Conservation (phyloP, 2,797 vertebrate genomes). For the Acanthurus tractus region DNA sequence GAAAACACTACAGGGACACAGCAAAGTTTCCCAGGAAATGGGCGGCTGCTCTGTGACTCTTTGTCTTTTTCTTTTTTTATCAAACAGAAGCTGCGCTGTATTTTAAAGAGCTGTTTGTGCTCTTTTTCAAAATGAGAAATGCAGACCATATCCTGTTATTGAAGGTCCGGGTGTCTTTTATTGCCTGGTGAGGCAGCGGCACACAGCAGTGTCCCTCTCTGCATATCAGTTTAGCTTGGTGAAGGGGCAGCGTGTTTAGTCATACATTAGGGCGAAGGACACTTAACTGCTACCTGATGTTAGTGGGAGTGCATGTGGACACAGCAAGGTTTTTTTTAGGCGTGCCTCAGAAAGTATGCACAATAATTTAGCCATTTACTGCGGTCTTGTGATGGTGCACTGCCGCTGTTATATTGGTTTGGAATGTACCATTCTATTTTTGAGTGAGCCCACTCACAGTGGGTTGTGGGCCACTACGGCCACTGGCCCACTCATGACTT, state of each 20-base stretch:
- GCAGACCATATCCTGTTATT: slow-evolving; percentile 89
- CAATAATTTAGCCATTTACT: slow-evolving; percentile 89
- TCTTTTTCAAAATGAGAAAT: slow-evolving; percentile 82
- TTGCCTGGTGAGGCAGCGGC: slow-evolving; percentile 69
- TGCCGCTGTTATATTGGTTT: slow-evolving; percentile 88
- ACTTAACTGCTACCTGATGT: slow-evolving; percentile 89
- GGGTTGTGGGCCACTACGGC: slow-evolving; percentile 81
- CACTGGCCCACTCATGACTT: slow-evolving; percentile 80
- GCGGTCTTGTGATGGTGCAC: slow-evolving; percentile 86
- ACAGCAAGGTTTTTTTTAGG: slow-evolving; percentile 83
- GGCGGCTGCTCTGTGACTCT: slow-evolving; percentile 71
- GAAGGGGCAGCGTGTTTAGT: slow-evolving; percentile 84
- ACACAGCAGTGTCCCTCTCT: slow-evolving; percentile 55
- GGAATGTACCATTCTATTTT: slow-evolving; percentile 90
- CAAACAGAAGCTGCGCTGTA: slow-evolving; percentile 82
- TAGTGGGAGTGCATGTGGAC: slow-evolving; percentile 83
- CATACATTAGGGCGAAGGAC: slow-evolving; percentile 83
- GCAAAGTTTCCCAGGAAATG: slow-evolving; percentile 76
- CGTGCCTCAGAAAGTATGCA: slow-evolving; percentile 86
- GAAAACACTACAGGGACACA: slow-evolving; percentile 50
- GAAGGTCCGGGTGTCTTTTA: slow-evolving; percentile 79
- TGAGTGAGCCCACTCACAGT: slow-evolving; percentile 75
- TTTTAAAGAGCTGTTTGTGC: slow-evolving; percentile 84
- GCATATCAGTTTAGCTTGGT: slow-evolving; percentile 58
- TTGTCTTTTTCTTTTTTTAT: slow-evolving; percentile 58